A percentile compares a stretch with the other conserved stretches of the same genome.
Conservation (phyloP, 2,888 invertebrate genomes). For the Octodonta nipae region DNA sequence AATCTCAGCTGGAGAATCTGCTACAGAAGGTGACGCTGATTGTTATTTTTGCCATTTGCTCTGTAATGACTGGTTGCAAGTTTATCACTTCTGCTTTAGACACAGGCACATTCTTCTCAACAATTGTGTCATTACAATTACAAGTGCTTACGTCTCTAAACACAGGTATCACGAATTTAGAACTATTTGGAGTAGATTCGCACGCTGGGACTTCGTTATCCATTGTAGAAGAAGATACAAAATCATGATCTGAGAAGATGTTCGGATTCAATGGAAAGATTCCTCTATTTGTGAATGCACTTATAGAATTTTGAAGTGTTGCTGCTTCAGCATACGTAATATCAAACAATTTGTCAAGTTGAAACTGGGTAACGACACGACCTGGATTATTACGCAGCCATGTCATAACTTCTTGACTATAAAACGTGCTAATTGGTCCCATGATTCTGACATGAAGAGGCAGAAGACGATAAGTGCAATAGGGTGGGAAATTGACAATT, state of each 20-base stretch:
- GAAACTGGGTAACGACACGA: background rate
- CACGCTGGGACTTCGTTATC: too few species aligned
- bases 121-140: background rate
- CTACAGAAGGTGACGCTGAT: background rate
- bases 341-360: background rate
- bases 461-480: background rate
- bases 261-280: background rate
- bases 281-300: background rate
- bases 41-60: too few species aligned
- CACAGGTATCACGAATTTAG: too few species aligned
- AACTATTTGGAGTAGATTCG: too few species aligned
- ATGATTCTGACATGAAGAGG: background rate
- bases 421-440: background rate
- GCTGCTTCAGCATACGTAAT: background rate
- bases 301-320: background rate
- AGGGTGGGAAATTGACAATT: background rate
- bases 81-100: too few species aligned
- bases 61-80: too few species aligned
- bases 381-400: background rate
- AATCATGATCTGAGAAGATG: background rate
- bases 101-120: background rate
- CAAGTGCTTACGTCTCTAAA: background rate
- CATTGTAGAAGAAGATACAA: too few species aligned
- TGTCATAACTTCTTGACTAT: background rate
- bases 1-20: background rate